Conservation (phyloP, 2,888 invertebrate genomes). For the Macrosiphum euphorbiae region DNA sequence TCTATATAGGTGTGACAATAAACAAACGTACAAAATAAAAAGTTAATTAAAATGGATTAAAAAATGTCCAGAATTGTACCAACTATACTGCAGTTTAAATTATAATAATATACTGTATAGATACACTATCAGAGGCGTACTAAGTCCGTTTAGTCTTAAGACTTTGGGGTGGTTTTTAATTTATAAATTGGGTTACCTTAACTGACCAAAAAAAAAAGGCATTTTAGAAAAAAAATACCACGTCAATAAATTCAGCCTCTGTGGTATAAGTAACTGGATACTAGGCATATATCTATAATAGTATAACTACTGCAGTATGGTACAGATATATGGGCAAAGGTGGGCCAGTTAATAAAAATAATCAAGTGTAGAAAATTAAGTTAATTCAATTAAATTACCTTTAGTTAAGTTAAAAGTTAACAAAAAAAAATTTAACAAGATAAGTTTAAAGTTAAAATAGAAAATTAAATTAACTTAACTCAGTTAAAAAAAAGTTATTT, state of each 20-base stretch:
- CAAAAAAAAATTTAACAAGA: too few species aligned
- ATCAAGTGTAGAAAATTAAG: too few species aligned
- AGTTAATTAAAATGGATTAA: background rate
- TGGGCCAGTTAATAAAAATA: too few species aligned
- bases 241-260: background rate
- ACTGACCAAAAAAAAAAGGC: background rate
- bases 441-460: too few species aligned
- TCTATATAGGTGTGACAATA: background rate
- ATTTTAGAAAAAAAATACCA: background rate
- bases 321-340: too few species aligned
- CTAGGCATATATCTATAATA: background rate
- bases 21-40: background rate
- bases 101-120: too few species aligned
- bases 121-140: background rate
- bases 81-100: background rate
- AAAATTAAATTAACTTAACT: too few species aligned
- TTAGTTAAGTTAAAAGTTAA: too few species aligned
- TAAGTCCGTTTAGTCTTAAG: background rate
- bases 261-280: background rate
- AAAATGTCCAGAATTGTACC: background rate
- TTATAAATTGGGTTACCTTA: background rate
- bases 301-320: too few species aligned
- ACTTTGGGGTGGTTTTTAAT: background rate
- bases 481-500: too few species aligned
- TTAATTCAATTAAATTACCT: too few species aligned